These are phyloP conservation scores for Gallinago nigripennis DNA, from an alignment of 2,797 vertebrate genomes.

Conservation along the genomic window DNA sequence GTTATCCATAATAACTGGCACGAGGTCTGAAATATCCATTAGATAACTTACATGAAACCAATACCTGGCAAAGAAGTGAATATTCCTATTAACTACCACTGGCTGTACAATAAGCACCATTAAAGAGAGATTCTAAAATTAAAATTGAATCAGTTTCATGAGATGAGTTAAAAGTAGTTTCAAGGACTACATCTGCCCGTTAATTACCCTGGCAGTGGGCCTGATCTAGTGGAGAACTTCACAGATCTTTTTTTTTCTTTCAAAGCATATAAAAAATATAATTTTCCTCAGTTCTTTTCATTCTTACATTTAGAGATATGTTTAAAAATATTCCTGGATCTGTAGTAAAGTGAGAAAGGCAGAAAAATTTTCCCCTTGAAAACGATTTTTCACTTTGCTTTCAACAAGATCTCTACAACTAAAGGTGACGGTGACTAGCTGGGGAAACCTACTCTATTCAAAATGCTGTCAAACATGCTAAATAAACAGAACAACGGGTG, in stretches of 20 bases:
- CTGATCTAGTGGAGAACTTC: neutral
- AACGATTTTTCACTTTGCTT: neutral
- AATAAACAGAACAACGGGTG: neutral
- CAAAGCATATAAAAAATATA: neutral
- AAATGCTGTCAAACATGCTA: neutral
- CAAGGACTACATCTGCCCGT: conserved; percentile 2
- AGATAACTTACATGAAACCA: neutral
- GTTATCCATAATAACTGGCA: neutral
- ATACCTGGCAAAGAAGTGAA: neutral
- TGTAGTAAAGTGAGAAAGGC: neutral
- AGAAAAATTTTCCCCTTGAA: neutral
- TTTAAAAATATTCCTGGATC: neutral
- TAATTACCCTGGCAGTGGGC: neutral
- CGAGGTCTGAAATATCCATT: neutral
- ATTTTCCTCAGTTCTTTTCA: neutral
- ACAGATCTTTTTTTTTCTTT: neutral
- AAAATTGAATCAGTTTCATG: conserved; percentile 38
- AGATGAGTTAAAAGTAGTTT: conserved; percentile 34
- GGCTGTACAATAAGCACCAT: neutral
- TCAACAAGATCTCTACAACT: neutral
- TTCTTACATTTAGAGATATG: neutral
- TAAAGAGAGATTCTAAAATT: conserved; percentile 19
- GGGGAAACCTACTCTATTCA: neutral
- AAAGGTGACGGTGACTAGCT: neutral
- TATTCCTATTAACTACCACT: neutral